Evolutionary conservation across 2,113 vertebrate genomes (phyloP), one percentile per base, ranked within the genome.

Genomic region (Silurus meridionalis): DNA sequence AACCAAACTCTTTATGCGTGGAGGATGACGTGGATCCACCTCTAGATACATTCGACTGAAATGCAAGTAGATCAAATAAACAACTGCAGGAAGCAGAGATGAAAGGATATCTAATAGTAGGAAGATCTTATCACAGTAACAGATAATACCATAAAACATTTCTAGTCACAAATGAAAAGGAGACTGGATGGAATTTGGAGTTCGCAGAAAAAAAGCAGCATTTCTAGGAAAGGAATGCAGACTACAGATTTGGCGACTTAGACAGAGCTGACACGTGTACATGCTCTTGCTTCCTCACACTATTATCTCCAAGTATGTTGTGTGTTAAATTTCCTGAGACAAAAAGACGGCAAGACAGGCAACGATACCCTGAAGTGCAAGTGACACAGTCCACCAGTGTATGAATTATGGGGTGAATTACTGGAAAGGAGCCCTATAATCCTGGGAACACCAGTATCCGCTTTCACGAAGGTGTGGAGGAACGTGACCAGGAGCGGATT

Each of bases 1-100:
- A 74, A 96, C 94, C 96, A 97, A 97, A n/a, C 66, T 91, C 50
- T 85, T 89, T 71, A 99, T 92, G 82, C 97, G 94, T 46, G 87
- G 79, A 37, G 97, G 97, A 71, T 99, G 97, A 25, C 96, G 95
- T 74, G 96, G 96, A 83, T 99, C 97, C 83, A 98, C 96, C 92
- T 99, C 98, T 86, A 99, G 93, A 94, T 97, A 99, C 86, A 98
- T 66, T 2, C 93, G 96, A 13, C 98, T 99, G 92, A 60, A 64
- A 69, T 64, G 25, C 46, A 87, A 50, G 67, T 23, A 92, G 83
- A 66, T 28, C 2, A 77, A 85, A 83, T 64, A 2, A 9, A 60
- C 8, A 71, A 67, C 58, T 19, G 37, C 6, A 64, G 80, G 7
- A 82, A 84, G 60, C n/a, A 77, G 58, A 72, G n/a, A n/a, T n/a